phyloP scores from a whole-genome alignment of 1,140 invertebrate genomes.

The Hyposmocoma kahamanoa region DNA sequence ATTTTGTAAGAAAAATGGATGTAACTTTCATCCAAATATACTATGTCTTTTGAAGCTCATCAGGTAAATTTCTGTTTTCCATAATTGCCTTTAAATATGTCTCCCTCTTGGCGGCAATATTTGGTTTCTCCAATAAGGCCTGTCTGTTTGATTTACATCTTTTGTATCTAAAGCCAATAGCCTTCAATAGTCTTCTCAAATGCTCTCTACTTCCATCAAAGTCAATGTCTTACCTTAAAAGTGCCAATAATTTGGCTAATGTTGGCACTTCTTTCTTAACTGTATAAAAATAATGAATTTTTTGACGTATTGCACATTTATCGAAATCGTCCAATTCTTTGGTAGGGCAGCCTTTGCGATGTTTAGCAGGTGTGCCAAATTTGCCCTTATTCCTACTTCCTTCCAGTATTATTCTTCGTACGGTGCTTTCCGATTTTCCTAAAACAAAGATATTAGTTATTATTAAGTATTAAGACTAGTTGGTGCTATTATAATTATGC shows the following conservation, averaged over 20 bases:
- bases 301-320: background rate
- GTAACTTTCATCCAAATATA: background rate
- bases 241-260: background rate
- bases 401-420: background rate
- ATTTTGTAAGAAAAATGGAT: background rate
- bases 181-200: background rate
- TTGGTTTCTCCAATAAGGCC: background rate
- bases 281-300: background rate
- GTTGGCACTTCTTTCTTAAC: background rate
- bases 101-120: background rate
- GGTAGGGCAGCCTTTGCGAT: background rate
- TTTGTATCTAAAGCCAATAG: background rate
- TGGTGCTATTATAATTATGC: too few relatives aligned
- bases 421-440: background rate
- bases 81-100: background rate
- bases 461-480: too few relatives aligned
- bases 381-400: background rate
- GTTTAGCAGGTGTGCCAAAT: background rate
- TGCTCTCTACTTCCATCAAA: background rate
- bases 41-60: background rate
- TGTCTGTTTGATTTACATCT: background rate
- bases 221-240: background rate
- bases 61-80: background rate
- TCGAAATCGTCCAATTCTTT: background rate
- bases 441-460: background rate